Percentiles rank a stretch among this genome's conserved stretches.
Conservation (phyloP, 2,797 vertebrate species). For the Eulemur albifrons region DNA sequence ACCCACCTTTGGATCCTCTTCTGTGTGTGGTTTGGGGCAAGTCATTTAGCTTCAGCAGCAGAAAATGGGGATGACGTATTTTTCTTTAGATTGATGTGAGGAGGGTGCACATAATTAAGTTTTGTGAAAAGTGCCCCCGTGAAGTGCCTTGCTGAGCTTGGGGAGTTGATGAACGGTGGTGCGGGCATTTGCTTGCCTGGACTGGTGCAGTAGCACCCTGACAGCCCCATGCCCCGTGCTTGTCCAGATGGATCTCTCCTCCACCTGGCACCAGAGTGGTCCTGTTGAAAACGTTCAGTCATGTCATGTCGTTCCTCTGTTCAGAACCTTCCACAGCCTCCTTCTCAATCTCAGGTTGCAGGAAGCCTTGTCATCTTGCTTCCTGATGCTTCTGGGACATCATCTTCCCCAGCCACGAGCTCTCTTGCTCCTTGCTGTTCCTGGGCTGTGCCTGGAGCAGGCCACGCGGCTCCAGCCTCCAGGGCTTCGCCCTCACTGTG, state of each 20-base stretch:
- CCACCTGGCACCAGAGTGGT: neutral
- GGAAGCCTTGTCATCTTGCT: neutral
- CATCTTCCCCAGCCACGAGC: neutral
- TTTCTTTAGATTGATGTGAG: neutral
- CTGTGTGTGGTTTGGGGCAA: neutral
- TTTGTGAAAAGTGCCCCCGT: neutral
- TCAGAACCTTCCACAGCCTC: neutral
- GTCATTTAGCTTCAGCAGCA: rapidly evolving
- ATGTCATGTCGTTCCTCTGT: neutral
- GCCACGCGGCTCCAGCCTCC: rapidly evolving
- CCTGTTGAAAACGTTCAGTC: neutral
- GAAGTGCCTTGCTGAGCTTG: rapidly evolving
- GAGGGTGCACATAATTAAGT: neutral
- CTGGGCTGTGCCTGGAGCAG: neutral
- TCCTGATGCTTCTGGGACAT: neutral
- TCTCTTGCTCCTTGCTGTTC: rapidly evolving
- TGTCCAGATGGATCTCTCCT: too few relatives aligned
- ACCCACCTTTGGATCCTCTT: rapidly evolving
- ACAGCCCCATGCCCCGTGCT: rapidly evolving
- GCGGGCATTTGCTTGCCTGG: rapidly evolving
- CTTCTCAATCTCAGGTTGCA: neutral
- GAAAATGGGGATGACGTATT: neutral
- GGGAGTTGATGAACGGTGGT: neutral
- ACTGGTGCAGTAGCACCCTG: too few relatives aligned
- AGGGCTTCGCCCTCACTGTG: neutral